Evolutionary conservation across 2,888 invertebrate species (phyloP).

Genomic region (Eupithecia insigniata): DNA sequence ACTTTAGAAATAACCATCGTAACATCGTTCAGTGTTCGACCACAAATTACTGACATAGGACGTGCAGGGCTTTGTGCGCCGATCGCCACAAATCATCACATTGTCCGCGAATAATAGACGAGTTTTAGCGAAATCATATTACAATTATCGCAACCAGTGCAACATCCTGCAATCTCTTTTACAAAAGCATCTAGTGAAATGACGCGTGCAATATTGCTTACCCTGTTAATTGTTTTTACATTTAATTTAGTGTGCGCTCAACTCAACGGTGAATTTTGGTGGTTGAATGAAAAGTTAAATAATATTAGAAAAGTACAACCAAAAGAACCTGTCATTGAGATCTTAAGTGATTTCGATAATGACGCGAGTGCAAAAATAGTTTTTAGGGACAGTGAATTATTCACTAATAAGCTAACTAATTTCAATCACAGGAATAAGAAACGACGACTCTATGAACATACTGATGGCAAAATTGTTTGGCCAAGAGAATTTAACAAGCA

Average conservation of each 20-base stretch:
- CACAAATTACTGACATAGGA: constrained; percentile 55
- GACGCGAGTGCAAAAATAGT: constrained; percentile 70
- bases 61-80: constrained; percentile 52
- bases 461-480: constrained; percentile 44
- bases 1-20: constrained; percentile 28
- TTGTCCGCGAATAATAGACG: constrained; percentile 65
- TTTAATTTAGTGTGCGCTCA: constrained; percentile 59
- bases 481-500: constrained; percentile 35
- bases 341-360: constrained; percentile 64
- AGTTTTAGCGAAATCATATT: constrained; percentile 62
- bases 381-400: constrained; percentile 59
- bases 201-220: constrained; percentile 56
- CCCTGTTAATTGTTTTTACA: constrained; percentile 52
- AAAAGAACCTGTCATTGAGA: constrained; percentile 62
- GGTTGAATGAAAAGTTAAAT: constrained; percentile 68
- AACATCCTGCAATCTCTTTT: constrained; percentile 69
- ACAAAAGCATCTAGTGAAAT: constrained; percentile 46
- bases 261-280: constrained; percentile 76
- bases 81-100: constrained; percentile 59
- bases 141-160: constrained; percentile 63
- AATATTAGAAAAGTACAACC: constrained; percentile 55
- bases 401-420: constrained; percentile 32
- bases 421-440: constrained; percentile 31
- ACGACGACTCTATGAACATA: constrained; percentile 45
- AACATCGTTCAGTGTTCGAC: constrained; percentile 52